These are phyloP conservation scores for Drosophila histrio DNA, from an alignment of 2,888 invertebrate genomes.

Conservation along the genomic window DNA sequence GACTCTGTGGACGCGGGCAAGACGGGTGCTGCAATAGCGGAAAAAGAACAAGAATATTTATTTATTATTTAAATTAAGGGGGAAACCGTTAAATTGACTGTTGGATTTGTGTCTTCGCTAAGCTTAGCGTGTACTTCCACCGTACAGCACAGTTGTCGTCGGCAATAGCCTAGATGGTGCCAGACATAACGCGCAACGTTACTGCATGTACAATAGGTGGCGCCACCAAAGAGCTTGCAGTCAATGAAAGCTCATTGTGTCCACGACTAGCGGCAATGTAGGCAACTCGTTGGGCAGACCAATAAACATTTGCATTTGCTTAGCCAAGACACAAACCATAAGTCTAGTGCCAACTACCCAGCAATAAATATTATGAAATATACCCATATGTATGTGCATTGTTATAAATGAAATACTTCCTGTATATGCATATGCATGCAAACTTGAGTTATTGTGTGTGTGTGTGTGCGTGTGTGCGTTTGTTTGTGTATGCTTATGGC, in stretches of 20 bases:
- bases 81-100: not conserved
- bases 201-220: slow-evolving; percentile 30
- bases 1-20: slow-evolving; percentile 55
- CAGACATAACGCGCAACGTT: not conserved
- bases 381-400: not conserved
- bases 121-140: slow-evolving; percentile 5
- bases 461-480: not conserved
- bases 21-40: slow-evolving; percentile 69
- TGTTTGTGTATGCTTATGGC: not conserved
- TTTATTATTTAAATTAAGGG: not conserved
- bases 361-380: slow-evolving; percentile 8
- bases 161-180: slow-evolving; percentile 18
- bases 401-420: slow-evolving; percentile 8
- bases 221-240: slow-evolving; percentile 25
- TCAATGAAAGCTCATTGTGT: not conserved
- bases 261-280: not conserved
- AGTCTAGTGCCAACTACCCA: not conserved
- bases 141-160: not conserved
- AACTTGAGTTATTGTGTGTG: not conserved
- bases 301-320: too few species aligned
- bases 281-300: not conserved
- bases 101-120: slow-evolving; percentile 29
- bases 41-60: slow-evolving; percentile 1
- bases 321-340: slow-evolving; percentile 13
- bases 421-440: not conserved